Evolutionary conservation across 2,888 invertebrate species (phyloP).

Genomic region (Eristalis intricaria): DNA sequence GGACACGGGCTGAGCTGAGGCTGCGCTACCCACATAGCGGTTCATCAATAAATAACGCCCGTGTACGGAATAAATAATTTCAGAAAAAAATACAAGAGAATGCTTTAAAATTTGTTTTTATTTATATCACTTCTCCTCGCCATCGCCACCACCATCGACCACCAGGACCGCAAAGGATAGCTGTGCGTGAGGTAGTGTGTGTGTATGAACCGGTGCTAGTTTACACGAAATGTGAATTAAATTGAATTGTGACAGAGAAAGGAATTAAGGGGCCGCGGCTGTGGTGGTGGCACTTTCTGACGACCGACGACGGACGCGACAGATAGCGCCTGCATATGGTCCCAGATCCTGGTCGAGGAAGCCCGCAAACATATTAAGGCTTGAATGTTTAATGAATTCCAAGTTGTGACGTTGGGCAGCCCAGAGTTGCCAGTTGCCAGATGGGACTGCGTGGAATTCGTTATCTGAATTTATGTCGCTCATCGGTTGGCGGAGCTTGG

Average conservation of each 20-base stretch:
- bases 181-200: background rate
- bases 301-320: background rate
- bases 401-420: slow-evolving; percentile 12
- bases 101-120: slow-evolving; percentile 20
- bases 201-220: slow-evolving; percentile 43
- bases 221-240: slow-evolving; percentile 69
- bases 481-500: background rate
- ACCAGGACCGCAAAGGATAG: slow-evolving; percentile 1
- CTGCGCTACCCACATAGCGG: slow-evolving; percentile 63
- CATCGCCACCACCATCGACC: background rate
- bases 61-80: slow-evolving; percentile 70
- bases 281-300: slow-evolving; percentile 22
- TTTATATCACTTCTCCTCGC: background rate
- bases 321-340: background rate
- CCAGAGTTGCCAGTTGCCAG: slow-evolving; percentile 39
- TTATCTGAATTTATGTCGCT: background rate
- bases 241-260: slow-evolving; percentile 64
- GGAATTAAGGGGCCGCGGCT: slow-evolving; percentile 28
- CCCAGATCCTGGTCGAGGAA: slow-evolving; percentile 26
- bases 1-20: slow-evolving; percentile 25
- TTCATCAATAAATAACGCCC: slow-evolving; percentile 71
- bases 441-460: background rate
- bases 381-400: slow-evolving; percentile 56
- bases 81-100: background rate
- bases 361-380: slow-evolving; percentile 50